Evolutionary conservation across 2,113 vertebrate genomes (phyloP).

Genomic region (Scortum barcoo): DNA sequence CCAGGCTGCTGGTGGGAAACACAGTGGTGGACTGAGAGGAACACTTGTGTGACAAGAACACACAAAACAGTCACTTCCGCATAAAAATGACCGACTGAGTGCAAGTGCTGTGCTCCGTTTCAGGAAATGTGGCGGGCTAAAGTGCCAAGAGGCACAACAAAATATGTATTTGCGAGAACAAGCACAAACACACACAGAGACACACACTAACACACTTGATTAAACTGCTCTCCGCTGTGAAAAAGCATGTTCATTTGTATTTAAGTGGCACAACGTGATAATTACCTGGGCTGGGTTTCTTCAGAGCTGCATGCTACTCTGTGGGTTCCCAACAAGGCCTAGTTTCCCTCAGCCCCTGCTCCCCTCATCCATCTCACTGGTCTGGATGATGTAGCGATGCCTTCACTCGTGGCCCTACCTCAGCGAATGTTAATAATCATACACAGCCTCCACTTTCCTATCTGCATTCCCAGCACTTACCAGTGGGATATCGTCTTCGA

Average conservation of each 20-base stretch:
- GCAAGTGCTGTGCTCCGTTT: neutral
- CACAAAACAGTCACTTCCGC: slow-evolving; percentile 25
- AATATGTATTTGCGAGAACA: neutral
- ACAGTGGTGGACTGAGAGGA: slow-evolving; percentile 21
- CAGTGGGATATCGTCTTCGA: slow-evolving; percentile 1
- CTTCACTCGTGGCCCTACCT: slow-evolving; percentile 61
- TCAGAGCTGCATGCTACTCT: slow-evolving; percentile 34
- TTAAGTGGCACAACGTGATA: slow-evolving; percentile 61
- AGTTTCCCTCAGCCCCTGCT: slow-evolving; percentile 40
- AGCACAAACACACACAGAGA: slow-evolving; percentile 1
- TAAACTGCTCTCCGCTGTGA: slow-evolving; percentile 44
- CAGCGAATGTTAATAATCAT: slow-evolving; percentile 67
- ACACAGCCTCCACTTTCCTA: slow-evolving; percentile 39
- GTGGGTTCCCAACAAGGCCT: slow-evolving; percentile 50
- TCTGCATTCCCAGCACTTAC: slow-evolving; percentile 56
- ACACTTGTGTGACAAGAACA: slow-evolving; percentile 42
- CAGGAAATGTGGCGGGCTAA: neutral
- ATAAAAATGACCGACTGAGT: slow-evolving; percentile 24
- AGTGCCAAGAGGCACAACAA: neutral
- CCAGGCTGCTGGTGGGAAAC: slow-evolving; percentile 35
- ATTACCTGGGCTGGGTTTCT: slow-evolving; percentile 59
- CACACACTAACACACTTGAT: slow-evolving; percentile 40
- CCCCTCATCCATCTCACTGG: slow-evolving; percentile 64
- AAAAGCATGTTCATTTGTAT: slow-evolving; percentile 66
- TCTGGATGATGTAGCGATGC: slow-evolving; percentile 64